Evolutionary conservation across 1,140 invertebrate species (phyloP).

Genomic region (Diprion similis): DNA sequence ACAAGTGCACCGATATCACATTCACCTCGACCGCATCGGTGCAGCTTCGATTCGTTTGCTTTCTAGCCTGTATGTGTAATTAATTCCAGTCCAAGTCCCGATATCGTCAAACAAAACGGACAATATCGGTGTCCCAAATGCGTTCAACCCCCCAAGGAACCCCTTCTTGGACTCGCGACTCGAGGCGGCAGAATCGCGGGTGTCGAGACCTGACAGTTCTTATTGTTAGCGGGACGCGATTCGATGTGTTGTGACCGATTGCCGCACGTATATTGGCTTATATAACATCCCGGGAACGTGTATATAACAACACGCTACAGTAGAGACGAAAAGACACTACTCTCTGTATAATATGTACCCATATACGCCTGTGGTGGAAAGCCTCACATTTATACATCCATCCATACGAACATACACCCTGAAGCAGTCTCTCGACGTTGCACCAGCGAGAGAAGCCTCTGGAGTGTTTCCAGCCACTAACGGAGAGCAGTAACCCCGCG

Average conservation of each 20-base stretch:
- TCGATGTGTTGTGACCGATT: constrained; percentile 30
- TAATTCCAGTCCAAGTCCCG: too few relatives aligned
- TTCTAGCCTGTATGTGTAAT: background rate
- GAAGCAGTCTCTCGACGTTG: constrained; percentile 19
- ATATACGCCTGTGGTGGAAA: too few relatives aligned
- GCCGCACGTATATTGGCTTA: constrained; percentile 30
- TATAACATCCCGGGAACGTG: constrained; percentile 30
- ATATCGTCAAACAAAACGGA: background rate
- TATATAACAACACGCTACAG: background rate
- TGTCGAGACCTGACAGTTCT: background rate
- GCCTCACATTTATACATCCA: background rate
- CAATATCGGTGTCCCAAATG: background rate
- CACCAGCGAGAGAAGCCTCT: constrained; percentile 17
- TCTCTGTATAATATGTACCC: background rate
- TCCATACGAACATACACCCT: constrained; percentile 31
- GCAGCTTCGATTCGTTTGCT: background rate
- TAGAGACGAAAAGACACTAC: background rate
- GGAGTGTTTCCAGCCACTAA: constrained; percentile 22
- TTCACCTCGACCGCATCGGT: background rate
- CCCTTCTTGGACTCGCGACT: background rate
- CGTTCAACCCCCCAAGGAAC: background rate
- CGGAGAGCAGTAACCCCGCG: constrained; percentile 37
- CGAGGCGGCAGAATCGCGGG: constrained; percentile 10
- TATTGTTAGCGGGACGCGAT: background rate
- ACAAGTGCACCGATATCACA: background rate